These are phyloP conservation scores for Empidonax alnorum DNA, from an alignment of 2,113 vertebrate species.

Conservation along the genomic window DNA sequence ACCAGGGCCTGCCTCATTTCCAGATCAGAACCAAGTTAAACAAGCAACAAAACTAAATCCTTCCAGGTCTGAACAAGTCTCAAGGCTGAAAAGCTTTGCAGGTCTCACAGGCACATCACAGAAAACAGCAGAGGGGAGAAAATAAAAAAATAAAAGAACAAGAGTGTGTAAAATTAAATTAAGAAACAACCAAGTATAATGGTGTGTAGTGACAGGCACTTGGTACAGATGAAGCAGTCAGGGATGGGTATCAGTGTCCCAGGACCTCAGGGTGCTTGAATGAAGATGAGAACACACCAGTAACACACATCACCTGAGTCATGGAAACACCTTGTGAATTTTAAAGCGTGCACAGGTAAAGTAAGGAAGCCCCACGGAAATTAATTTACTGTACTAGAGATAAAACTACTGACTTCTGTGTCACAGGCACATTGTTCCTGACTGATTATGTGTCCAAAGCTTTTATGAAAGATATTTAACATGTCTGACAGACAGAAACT, in stretches of 20 bases:
- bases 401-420: not conserved
- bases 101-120: not conserved
- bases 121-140: not conserved
- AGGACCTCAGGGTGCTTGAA: not conserved
- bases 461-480: not conserved
- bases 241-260: not conserved
- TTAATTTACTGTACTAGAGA: not conserved
- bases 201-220: not conserved
- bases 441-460: not conserved
- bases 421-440: not conserved
- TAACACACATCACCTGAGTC: accelerated
- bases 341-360: not conserved
- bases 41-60: not conserved
- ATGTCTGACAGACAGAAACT: not conserved
- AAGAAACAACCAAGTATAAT: not conserved
- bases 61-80: not conserved
- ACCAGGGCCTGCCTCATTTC: not conserved
- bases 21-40: conserved; percentile 13
- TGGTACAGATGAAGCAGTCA: not conserved
- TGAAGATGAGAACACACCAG: not conserved
- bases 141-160: not conserved
- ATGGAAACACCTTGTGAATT: not conserved
- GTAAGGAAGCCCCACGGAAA: not conserved
- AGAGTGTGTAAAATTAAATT: not conserved
- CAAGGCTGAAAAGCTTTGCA: not conserved